Conservation (phyloP, 2,888 invertebrate species). For the Sinotaia quadrata region DNA sequence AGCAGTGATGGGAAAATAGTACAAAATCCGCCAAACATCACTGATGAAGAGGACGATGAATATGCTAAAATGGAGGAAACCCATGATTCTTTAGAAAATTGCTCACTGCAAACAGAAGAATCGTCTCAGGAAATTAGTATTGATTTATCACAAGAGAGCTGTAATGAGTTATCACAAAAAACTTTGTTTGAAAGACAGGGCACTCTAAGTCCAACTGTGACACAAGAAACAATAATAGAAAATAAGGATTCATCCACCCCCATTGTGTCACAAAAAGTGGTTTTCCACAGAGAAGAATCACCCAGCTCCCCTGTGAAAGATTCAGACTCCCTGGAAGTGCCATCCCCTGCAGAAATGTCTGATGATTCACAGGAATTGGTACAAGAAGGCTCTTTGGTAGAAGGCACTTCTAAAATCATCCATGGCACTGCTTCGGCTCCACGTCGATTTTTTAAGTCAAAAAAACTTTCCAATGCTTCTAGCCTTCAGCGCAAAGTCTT, state of each 20-base stretch:
- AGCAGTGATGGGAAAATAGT: background rate
- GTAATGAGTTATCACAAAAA: constrained; percentile 1
- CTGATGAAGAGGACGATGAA: constrained; percentile 37
- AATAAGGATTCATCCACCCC: constrained; percentile 1
- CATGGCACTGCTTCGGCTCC: constrained; percentile 14
- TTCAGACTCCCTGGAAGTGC: constrained; percentile 17
- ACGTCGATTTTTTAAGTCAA: constrained; percentile 58
- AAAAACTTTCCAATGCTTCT: constrained; percentile 40
- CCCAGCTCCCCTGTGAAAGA: background rate
- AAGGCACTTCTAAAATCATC: constrained; percentile 46
- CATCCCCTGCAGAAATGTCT: constrained; percentile 24
- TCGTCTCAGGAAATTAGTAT: constrained; percentile 2
- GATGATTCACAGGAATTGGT: constrained; percentile 31
- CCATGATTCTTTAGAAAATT: constrained; percentile 28
- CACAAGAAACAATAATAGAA: constrained; percentile 30
- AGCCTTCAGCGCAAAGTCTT: constrained; percentile 35
- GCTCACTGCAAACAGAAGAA: background rate
- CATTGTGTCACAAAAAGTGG: background rate
- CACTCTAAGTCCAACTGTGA: no score
- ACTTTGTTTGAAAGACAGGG: no score
- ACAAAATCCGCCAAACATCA: constrained; percentile 31
- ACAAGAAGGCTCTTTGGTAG: constrained; percentile 25
- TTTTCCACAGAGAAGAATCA: background rate
- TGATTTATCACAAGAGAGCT: constrained; percentile 26
- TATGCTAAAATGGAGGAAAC: no score